Evolutionary conservation across 2,113 vertebrate genomes (phyloP), one percentile per base, ranked within the genome.

Genomic region (Craseonycteris thonglongyai): DNA sequence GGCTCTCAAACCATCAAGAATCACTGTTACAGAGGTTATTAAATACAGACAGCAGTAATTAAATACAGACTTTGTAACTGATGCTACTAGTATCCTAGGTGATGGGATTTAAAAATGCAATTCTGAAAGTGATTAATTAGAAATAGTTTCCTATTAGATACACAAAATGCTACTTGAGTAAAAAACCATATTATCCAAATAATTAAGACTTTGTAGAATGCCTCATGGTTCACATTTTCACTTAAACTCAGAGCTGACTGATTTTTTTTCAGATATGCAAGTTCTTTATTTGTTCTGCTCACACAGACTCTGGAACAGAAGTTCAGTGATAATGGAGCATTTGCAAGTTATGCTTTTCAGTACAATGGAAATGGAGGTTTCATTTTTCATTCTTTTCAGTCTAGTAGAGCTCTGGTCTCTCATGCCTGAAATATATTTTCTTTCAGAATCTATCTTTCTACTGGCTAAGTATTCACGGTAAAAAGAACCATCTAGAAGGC

Each of bases 401-500:
- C 47, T 79, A 61, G 22, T 83, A 51, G 24, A 71, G n/a, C 33
- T 90, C 58, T 95, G 40, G 0, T 90, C 38, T 87, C 75, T 93
- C 83, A 87, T 89, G 80, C 59, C 75, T 65, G 68, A 96, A 89
- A 91, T 95, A 35, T 63, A 91, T 96, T 65, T 91, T 79, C 10
- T 47, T 95, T 79, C 35, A 19, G 19, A 93, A 74, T 80, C 74
- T 76, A 30, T 90, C 33, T 93, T 92, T 87, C 59, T 94, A 21
- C 35, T 87, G 71, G 11, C 40, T 78, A 93, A 84, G 28, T 66
- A 71, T 95, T 93, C 69, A 94, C 59, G 51, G 58, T 89, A 91
- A 91, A 94, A 88, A 78, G 56, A 75, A 59, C 4, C 58, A 74
- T 87, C 58, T 93, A 66, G 79, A 90, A 95, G 42, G 24, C 59